phyloP scores from a whole-genome alignment of 2,888 invertebrate species.

The Oithona nana region DNA sequence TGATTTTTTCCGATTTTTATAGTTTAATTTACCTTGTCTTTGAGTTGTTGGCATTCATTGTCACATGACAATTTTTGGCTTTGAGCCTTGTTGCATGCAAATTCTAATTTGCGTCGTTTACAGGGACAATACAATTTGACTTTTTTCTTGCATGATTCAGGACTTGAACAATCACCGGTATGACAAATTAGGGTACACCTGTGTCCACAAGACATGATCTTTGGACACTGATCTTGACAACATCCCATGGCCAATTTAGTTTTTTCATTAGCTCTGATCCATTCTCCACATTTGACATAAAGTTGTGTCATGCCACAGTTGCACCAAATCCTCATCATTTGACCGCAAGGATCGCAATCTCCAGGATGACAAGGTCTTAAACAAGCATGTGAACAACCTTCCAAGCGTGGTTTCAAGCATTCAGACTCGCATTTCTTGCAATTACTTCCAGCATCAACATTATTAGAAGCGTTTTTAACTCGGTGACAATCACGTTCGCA shows the following conservation, averaged over 20 bases:
- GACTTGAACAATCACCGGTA: constrained; percentile 44
- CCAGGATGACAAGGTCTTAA: constrained; percentile 37
- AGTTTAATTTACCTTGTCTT: background rate
- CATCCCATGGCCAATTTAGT: constrained; percentile 32
- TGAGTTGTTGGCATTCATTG: background rate
- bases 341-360: constrained; percentile 52
- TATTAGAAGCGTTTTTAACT: constrained; percentile 21
- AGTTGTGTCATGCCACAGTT: constrained; percentile 61
- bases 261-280: constrained; percentile 32
- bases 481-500: constrained; percentile 52
- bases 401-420: constrained; percentile 24
- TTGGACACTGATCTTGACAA: constrained; percentile 58
- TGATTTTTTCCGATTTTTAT: background rate
- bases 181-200: constrained; percentile 50
- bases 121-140: constrained; percentile 58
- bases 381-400: constrained; percentile 31
- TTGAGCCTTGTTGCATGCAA: constrained; percentile 34
- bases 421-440: constrained; percentile 26
- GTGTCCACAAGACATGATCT: constrained; percentile 61
- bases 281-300: constrained; percentile 51
- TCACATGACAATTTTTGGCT: background rate
- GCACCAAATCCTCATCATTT: constrained; percentile 48
- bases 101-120: constrained; percentile 51
- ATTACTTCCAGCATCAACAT: constrained; percentile 24
- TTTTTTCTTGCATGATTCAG: constrained; percentile 53